Percentiles rank a stretch among this genome's conserved stretches.
Conservation (phyloP, 1,140 invertebrate species). For the Polyergus mexicanus region DNA sequence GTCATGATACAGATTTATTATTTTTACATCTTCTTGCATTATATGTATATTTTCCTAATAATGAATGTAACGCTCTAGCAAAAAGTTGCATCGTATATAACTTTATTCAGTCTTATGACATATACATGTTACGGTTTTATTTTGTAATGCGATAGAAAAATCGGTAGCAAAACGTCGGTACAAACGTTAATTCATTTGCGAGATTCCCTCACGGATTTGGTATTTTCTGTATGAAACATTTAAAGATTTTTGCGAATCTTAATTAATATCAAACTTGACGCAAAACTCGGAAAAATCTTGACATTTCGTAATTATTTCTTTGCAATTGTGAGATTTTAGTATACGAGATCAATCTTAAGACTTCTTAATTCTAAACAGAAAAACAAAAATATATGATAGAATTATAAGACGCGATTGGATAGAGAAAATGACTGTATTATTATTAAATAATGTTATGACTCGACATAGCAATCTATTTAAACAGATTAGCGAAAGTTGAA, state of each 20-base stretch:
- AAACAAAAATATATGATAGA: slow-evolving; percentile 5
- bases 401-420: slow-evolving; percentile 16
- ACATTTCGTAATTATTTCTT: slow-evolving; percentile 44
- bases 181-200: slow-evolving; percentile 17
- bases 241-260: slow-evolving; percentile 58
- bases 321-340: slow-evolving; percentile 31
- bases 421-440: slow-evolving; percentile 34
- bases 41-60: background rate
- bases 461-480: slow-evolving; percentile 25
- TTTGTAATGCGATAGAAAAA: background rate
- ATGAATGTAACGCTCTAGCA: background rate
- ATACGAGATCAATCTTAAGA: slow-evolving; percentile 25
- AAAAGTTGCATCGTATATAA: background rate
- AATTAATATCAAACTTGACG: slow-evolving; percentile 73
- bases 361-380: slow-evolving; percentile 29
- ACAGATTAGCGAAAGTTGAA: slow-evolving; percentile 49
- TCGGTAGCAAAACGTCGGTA: background rate
- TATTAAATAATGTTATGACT: slow-evolving; percentile 30
- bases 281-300: slow-evolving; percentile 5
- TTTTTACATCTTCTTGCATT: background rate
- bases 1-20: background rate
- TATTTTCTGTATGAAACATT: slow-evolving; percentile 49
- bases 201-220: background rate
- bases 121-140: background rate
- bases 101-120: slow-evolving; percentile 18